A percentile compares a stretch with the other conserved stretches of the same genome.
phyloP scores from a whole-genome alignment of 2,888 invertebrate species.

The Erebia aethiops region DNA sequence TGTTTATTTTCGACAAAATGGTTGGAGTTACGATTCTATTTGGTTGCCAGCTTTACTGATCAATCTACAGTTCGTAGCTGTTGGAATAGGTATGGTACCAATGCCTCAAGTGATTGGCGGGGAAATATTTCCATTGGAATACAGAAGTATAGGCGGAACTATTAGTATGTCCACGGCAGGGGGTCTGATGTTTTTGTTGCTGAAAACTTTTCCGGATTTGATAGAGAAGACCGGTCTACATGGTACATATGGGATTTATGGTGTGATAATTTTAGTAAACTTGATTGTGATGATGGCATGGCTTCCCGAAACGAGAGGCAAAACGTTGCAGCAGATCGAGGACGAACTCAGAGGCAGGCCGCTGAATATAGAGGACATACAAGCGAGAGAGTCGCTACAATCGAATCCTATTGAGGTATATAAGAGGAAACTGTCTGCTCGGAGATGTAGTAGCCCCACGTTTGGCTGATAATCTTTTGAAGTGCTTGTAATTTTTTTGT shows the following conservation, averaged over 20 bases:
- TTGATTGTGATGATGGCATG: conserved; percentile 79
- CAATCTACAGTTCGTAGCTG: conserved; percentile 79
- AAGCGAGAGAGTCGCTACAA: conserved; percentile 55
- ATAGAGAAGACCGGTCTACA: conserved; percentile 74
- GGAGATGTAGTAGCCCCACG: conserved; percentile 47
- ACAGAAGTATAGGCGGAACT: conserved; percentile 84
- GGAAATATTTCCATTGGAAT: conserved; percentile 85
- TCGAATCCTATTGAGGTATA: conserved; percentile 54
- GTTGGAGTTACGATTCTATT: conserved; percentile 55
- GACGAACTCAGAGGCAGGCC: conserved; percentile 72
- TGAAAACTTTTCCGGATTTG: conserved; percentile 84
- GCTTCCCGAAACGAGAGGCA: conserved; percentile 86
- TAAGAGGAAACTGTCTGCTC: conserved; percentile 55
- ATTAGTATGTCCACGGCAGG: conserved; percentile 83
- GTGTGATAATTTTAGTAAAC: conserved; percentile 73
- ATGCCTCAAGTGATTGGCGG: conserved; percentile 87
- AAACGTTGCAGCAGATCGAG: conserved; percentile 85
- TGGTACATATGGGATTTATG: conserved; percentile 83
- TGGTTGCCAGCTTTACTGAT: conserved; percentile 77
- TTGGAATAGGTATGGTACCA: conserved; percentile 83
- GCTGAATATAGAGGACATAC: conserved; percentile 52
- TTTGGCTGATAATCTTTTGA: not conserved
- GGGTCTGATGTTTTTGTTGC: conserved; percentile 82
- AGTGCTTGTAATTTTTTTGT: too few relatives aligned
- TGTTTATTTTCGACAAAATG: conserved; percentile 56